Base-by-base conservation (phyloP, 64 coral and sea anemone genomes). In the Montipora capricornis region DNA sequence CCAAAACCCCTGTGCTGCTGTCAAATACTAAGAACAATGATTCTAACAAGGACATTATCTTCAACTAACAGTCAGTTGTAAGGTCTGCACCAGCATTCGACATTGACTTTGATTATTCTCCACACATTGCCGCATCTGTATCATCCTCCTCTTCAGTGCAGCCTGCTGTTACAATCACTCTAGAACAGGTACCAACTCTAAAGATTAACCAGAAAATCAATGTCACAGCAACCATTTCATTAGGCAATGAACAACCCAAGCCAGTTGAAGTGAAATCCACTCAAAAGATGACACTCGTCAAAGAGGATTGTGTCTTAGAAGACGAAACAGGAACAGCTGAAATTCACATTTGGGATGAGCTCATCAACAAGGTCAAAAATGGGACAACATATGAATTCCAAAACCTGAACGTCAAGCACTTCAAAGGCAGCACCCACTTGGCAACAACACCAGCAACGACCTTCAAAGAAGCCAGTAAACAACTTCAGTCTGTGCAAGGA, bases 261-360 rank as follows among this genome's bases (percentile, higher is more conserved):
- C 19, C 66, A 52, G 68, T 91, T 74, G 44, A 81, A 55, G 50
- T 91, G 26, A 91, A 91, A 82, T 79, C 50, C 2, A 91, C 89
- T 19, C 64, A 82, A 74, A 71, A 91, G 17, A 82, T 81, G 0
- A 52, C 78, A 17, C 80, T 75, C 16, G 78, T 91, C n/a, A 90
- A 91, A 91, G 89, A 91, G 70, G 89, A 91, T 82, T 60, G 79
- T 91, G 89, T 91, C 5, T 17, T 91, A 1, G 79, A 91, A 82
- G 89, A 91, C 49, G 22, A 52, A 48, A 91, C 89, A 55, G 77
- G 89, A 52, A 68, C 89, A 71, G 79, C 79, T 44, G 68, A 70
- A 79, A 79, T 79, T 79, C 77, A 90, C 61, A 90, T 90, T 81
- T 90, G 77, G 89, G 60, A 78, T 70, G 60, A 78, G 77, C 50